Evolutionary conservation across 2,113 vertebrate genomes (phyloP).

Genomic region (Brachyhypopomus gauderio): DNA sequence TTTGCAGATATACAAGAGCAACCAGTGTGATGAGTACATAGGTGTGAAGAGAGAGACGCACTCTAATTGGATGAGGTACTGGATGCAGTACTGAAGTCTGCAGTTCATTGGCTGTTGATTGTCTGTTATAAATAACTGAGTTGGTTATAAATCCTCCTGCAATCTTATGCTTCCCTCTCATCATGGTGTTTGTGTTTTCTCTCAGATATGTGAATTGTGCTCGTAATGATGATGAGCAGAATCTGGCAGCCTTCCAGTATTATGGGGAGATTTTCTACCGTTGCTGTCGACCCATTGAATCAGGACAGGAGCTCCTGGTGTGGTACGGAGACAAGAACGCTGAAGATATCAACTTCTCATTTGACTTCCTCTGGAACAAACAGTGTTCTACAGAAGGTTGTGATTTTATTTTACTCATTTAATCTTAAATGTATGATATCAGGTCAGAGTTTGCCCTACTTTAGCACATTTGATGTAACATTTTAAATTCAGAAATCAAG

Average conservation of each 20-base stretch:
- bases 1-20: too few species aligned
- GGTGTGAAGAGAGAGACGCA: too few species aligned
- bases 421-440: neutral
- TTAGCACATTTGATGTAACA: too few species aligned
- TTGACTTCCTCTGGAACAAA: slow-evolving; percentile 14
- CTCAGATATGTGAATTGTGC: slow-evolving; percentile 57
- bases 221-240: slow-evolving; percentile 52
- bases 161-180: neutral
- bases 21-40: too few species aligned
- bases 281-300: slow-evolving; percentile 43
- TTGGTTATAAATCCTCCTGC: neutral
- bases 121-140: neutral
- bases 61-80: slow-evolving; percentile 65
- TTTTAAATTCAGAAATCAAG: neutral
- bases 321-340: slow-evolving; percentile 39
- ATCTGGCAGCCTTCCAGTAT: slow-evolving; percentile 55
- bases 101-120: neutral
- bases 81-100: neutral
- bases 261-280: slow-evolving; percentile 50
- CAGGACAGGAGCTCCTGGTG: slow-evolving; percentile 53
- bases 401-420: neutral
- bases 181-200: neutral
- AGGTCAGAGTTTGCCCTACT: too few species aligned
- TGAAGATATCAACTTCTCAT: neutral
- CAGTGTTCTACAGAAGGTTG: neutral